Percentiles rank a stretch among this genome's conserved stretches.
These are phyloP conservation scores for Uromys caudimaculatus DNA, from an alignment of 2,797 vertebrate species.

Conservation along the genomic window DNA sequence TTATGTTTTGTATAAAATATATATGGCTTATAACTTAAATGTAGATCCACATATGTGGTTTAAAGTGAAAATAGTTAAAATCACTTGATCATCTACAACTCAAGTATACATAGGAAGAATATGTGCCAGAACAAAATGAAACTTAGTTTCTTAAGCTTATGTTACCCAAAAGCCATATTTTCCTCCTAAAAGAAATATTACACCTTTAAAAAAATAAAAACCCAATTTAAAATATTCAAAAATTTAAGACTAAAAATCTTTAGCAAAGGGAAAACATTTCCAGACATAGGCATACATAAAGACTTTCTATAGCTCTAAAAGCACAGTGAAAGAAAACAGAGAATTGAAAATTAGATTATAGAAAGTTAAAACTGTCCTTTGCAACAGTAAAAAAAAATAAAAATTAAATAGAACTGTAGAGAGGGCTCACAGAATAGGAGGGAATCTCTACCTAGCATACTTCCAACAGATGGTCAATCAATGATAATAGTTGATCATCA, in stretches of 20 bases:
- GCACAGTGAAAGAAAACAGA: neutral
- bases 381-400: too few relatives aligned
- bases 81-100: neutral
- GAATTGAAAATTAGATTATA: neutral
- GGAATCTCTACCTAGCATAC: neutral
- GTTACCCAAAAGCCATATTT: neutral
- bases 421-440: neutral
- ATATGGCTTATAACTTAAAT: neutral
- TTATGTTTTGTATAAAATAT: neutral
- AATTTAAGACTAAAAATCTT: neutral
- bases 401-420: too few relatives aligned
- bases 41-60: neutral
- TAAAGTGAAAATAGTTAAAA: neutral
- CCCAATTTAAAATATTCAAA: constrained; percentile 6
- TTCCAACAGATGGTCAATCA: neutral
- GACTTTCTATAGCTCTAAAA: neutral
- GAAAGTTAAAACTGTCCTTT: neutral
- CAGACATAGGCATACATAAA: neutral
- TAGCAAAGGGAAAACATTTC: neutral
- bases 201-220: neutral
- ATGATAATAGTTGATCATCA: neutral
- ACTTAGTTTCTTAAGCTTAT: constrained; percentile 10
- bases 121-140: neutral
- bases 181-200: constrained; percentile 1
- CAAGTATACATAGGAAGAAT: neutral